Conservation (phyloP, 2,888 invertebrate genomes). For the Mythimna vitellina region DNA sequence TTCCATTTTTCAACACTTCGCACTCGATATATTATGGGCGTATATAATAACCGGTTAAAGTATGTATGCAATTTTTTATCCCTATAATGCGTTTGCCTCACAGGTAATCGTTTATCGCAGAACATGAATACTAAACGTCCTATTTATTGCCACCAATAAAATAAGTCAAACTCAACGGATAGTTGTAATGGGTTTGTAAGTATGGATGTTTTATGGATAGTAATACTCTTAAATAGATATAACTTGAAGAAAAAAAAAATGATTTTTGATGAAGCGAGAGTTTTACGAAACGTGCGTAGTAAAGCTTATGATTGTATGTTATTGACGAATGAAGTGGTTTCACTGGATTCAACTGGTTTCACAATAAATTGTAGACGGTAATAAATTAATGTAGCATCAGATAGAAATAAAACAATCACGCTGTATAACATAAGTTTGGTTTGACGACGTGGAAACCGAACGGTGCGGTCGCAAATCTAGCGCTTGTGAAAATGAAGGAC, state of each 20-base stretch:
- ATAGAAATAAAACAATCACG: slow-evolving; percentile 18
- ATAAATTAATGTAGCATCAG: slow-evolving; percentile 5
- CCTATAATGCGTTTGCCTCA: slow-evolving; percentile 66
- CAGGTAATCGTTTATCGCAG: slow-evolving; percentile 74
- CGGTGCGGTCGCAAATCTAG: slow-evolving; percentile 7
- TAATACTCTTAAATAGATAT: slow-evolving; percentile 37
- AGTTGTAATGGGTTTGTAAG: slow-evolving; percentile 39
- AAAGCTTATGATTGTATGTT: slow-evolving; percentile 17
- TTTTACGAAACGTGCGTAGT: slow-evolving; percentile 50
- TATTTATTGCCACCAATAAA: slow-evolving; percentile 73
- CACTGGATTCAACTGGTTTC: slow-evolving; percentile 13
- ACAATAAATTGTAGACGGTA: slow-evolving; percentile 12
- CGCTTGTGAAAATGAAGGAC: slow-evolving; percentile 35
- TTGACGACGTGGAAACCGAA: slow-evolving; percentile 29
- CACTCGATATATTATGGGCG: slow-evolving; percentile 55
- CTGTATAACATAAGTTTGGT: slow-evolving; percentile 12
- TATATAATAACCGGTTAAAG: slow-evolving; percentile 71
- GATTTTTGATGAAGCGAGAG: slow-evolving; percentile 29
- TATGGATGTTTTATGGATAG: slow-evolving; percentile 50
- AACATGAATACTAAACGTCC: slow-evolving; percentile 75
- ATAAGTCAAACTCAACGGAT: slow-evolving; percentile 61
- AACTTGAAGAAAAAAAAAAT: slow-evolving; percentile 42
- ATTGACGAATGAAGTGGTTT: too few relatives aligned
- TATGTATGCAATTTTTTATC: slow-evolving; percentile 73
- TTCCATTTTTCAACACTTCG: slow-evolving; percentile 62